Percentiles rank a stretch among this genome's conserved stretches.
Evolutionary conservation across 2,888 invertebrate genomes (phyloP).

Genomic region (Brachycybe producta): DNA sequence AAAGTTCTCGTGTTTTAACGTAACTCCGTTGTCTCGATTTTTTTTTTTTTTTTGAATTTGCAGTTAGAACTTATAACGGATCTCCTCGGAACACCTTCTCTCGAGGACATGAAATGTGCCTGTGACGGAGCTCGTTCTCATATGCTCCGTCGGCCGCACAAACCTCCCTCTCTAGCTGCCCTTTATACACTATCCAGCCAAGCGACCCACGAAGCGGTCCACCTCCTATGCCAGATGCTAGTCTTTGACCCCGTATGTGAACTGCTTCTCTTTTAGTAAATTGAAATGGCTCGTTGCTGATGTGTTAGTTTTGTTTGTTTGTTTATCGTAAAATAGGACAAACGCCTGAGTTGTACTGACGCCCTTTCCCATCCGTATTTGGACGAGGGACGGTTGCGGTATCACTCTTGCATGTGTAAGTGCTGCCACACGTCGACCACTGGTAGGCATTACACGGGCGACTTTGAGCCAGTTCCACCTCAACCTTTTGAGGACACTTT

Average conservation of each 20-base stretch:
- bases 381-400: conserved; percentile 93
- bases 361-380: conserved; percentile 94
- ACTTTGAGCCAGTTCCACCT: conserved; percentile 83
- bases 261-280: not conserved
- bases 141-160: conserved; percentile 74
- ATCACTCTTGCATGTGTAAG: conserved; percentile 99
- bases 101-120: conserved; percentile 93
- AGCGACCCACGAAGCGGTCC: conserved; percentile 95
- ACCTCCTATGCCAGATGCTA: conserved; percentile 91
- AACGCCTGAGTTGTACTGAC: conserved; percentile 85
- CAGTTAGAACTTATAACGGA: conserved; percentile 96
- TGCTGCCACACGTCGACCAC: conserved; percentile 66
- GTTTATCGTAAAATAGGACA: too few relatives aligned
- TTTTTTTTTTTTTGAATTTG: too few relatives aligned
- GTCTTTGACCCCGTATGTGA: conserved; percentile 96
- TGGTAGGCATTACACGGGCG: conserved; percentile 76
- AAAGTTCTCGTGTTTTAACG: too few relatives aligned
- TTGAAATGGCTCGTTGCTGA: not conserved
- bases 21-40: too few relatives aligned
- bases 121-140: conserved; percentile 90
- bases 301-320: conserved; percentile 24
- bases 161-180: conserved; percentile 73
- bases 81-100: conserved; percentile 84
- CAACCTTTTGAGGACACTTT: conserved; percentile 89
- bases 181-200: conserved; percentile 84